Evolutionary conservation across 2,888 invertebrate genomes (phyloP).

Genomic region (Apodemia duryi): DNA sequence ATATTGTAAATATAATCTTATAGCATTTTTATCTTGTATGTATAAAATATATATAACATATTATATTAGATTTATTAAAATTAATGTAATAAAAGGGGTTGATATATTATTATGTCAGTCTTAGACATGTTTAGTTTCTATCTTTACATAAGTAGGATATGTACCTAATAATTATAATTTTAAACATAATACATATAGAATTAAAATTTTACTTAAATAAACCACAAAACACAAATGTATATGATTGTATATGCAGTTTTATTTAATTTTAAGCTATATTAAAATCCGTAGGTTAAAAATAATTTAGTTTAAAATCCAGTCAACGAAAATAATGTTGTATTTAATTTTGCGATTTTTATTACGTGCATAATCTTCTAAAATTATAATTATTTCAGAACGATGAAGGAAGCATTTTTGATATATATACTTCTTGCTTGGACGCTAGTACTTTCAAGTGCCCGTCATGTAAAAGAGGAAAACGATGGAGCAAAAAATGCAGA

Average conservation of each 20-base stretch:
- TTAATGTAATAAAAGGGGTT: not conserved
- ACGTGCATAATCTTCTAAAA: not conserved
- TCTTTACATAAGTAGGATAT: not conserved
- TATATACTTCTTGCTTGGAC: constrained; percentile 48
- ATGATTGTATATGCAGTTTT: no score
- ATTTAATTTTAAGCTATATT: no score
- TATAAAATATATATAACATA: not conserved
- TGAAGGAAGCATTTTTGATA: constrained; percentile 56
- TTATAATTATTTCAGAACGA: constrained; percentile 40
- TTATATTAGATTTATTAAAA: not conserved
- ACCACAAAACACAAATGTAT: no score
- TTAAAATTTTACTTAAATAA: no score
- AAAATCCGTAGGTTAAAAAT: no score
- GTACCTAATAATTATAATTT: not conserved
- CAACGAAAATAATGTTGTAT: no score
- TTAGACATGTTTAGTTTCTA: not conserved
- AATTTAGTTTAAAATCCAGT: no score
- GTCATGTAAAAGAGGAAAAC: constrained; percentile 51
- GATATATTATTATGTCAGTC: not conserved
- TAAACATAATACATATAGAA: no score
- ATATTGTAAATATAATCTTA: constrained; percentile 61
- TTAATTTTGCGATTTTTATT: no score
- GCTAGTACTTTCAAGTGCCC: constrained; percentile 45
- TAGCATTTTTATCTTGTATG: constrained; percentile 68
- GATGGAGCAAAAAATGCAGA: constrained; percentile 42